Evolutionary conservation across 1,140 invertebrate genomes (phyloP).

Genomic region (Trichonephila inaurata): DNA sequence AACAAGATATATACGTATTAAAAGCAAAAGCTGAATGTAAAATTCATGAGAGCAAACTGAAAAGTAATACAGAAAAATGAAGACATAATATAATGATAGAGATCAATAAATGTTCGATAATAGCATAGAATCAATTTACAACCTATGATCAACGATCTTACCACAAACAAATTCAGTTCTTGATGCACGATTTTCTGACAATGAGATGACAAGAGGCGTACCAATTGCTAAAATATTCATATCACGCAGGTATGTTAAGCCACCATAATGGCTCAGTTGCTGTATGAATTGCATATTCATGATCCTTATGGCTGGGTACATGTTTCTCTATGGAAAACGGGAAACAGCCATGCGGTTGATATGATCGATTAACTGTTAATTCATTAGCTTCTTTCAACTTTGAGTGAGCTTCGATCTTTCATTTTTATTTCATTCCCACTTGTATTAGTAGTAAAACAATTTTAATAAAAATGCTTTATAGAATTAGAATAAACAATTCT

Average conservation of each 20-base stretch:
- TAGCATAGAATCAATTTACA: neutral
- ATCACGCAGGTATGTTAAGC: slow-evolving; percentile 16
- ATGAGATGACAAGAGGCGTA: slow-evolving; percentile 26
- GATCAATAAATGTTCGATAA: neutral
- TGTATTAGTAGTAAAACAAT: too few relatives aligned
- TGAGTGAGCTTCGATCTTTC: neutral
- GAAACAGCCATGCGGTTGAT: slow-evolving; percentile 1
- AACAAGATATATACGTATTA: too few relatives aligned
- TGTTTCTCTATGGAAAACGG: neutral
- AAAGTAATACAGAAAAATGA: neutral
- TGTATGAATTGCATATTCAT: slow-evolving; percentile 31
- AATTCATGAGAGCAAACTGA: too few relatives aligned
- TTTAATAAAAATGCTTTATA: too few relatives aligned
- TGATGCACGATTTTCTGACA: neutral
- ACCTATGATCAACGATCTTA: neutral
- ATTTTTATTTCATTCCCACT: neutral
- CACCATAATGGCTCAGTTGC: neutral
- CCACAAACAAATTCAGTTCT: slow-evolving; percentile 7
- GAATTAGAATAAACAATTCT: too few relatives aligned
- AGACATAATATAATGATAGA: neutral
- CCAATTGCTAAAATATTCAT: slow-evolving; percentile 23
- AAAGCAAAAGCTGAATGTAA: too few relatives aligned
- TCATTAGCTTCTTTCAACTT: neutral
- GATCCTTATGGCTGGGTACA: neutral
- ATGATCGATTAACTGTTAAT: neutral